These are phyloP conservation scores for Gorilla gorilla DNA, from an alignment of 2,113 vertebrate genomes.

Conservation along the genomic window DNA sequence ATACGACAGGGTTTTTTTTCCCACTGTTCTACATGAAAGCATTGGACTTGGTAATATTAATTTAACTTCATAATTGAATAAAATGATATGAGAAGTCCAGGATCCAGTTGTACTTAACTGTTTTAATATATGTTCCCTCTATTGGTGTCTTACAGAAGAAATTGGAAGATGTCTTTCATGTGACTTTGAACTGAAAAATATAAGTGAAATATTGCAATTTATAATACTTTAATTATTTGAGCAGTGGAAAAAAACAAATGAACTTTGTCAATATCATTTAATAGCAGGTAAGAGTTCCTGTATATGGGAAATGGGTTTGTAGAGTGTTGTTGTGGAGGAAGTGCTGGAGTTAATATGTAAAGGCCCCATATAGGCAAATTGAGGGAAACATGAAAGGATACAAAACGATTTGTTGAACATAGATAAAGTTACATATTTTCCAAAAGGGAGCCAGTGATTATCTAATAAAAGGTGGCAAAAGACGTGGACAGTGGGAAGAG, in stretches of 20 bases:
- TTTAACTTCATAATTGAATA: background rate
- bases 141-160: background rate
- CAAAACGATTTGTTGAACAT: background rate
- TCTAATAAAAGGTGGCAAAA: background rate
- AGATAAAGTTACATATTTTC: background rate
- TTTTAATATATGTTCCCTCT: background rate
- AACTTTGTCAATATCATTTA: background rate
- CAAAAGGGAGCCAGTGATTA: background rate
- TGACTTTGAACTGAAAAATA: background rate
- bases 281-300: background rate
- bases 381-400: background rate
- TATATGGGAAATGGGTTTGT: background rate
- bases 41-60: background rate
- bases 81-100: background rate
- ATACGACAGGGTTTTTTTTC: background rate
- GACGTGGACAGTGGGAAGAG: background rate
- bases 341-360: background rate
- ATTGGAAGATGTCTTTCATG: background rate
- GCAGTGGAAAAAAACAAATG: background rate
- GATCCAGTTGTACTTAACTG: background rate
- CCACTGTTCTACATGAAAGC: background rate
- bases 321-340: background rate
- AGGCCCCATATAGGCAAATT: background rate
- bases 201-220: background rate
- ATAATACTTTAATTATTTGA: background rate